phyloP scores from a whole-genome alignment of 2,113 vertebrate genomes.

The Callorhinus ursinus region DNA sequence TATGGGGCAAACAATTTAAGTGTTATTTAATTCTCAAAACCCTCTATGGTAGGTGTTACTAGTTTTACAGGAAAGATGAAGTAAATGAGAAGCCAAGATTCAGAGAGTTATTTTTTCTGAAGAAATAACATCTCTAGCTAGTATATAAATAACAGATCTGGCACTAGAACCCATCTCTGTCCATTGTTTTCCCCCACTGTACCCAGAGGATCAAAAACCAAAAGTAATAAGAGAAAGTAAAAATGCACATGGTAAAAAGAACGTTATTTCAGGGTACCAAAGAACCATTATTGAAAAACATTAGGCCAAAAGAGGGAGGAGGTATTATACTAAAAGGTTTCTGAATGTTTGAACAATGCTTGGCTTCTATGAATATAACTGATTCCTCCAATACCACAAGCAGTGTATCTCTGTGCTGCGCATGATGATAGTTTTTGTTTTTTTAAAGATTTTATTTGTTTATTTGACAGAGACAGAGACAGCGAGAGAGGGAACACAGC shows the following conservation, averaged over 20 bases:
- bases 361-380: background rate
- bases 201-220: conserved; percentile 9
- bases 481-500: no score
- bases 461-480: no score
- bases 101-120: background rate
- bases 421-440: background rate
- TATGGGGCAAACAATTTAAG: background rate
- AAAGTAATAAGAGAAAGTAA: conserved; percentile 1
- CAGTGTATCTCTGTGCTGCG: background rate
- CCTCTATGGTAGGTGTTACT: background rate
- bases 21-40: conserved; percentile 7
- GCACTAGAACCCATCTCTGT: background rate
- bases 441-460: no score
- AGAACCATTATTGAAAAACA: background rate
- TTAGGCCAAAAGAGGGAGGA: background rate
- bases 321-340: background rate
- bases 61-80: conserved; percentile 9
- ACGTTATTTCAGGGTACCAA: background rate
- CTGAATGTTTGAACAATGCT: background rate
- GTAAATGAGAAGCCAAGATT: background rate
- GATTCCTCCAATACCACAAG: background rate
- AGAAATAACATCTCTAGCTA: background rate
- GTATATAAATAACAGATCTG: conserved; percentile 29
- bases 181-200: background rate
- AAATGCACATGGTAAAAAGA: background rate